Evolutionary conservation across 2,113 vertebrate species (phyloP), one percentile per base, ranked within the genome.

Genomic region (Danionella cerebrum): DNA sequence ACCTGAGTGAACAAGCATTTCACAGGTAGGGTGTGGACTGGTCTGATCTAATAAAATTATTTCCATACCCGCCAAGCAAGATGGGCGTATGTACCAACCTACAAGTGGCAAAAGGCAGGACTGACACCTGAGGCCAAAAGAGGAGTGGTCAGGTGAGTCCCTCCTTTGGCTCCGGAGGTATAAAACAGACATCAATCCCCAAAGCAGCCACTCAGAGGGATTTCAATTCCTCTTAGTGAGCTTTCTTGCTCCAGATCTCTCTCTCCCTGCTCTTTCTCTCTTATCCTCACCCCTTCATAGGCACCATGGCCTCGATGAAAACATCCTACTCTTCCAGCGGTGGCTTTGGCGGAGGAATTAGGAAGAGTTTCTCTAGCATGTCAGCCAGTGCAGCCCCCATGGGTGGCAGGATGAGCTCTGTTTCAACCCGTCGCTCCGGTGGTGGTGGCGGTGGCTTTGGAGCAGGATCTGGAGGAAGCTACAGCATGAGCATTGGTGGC

Each of bases 151-250:
- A 27, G 3, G 24, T 19, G 73, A 57, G 65, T 67, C 72, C 74
- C 82, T 72, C 69, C 67, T 67, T 33, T 2, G n/a, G 14, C 38
- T 14, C 1, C 29, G 73, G 38, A 29, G 47, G 70, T 44, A 86
- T 85, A 86, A 83, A 88, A 79, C 39, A 13, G 45, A 33, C 18
- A 18, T 12, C 5, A 14, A 0, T 25, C 71, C 35, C 39, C 13
- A 8, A 3, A 54, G 39, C 73, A 72, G 71, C 16, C 22, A 86
- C 88, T 87, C 76, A 79, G 86, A 86, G 87, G 86, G 74, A 85
- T 70, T 74, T 72, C 67, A 77, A 76, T 83, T 78, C 85, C 85
- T 89, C 86, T 87, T 75, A 71, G 84, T 87, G 84, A 72, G 60
- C 82, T 79, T 70, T 65, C 65, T 73, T 71, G 67, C 80, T 79